These are phyloP conservation scores for Camelus dromedarius DNA, from an alignment of 2,113 vertebrate genomes.

Conservation along the genomic window DNA sequence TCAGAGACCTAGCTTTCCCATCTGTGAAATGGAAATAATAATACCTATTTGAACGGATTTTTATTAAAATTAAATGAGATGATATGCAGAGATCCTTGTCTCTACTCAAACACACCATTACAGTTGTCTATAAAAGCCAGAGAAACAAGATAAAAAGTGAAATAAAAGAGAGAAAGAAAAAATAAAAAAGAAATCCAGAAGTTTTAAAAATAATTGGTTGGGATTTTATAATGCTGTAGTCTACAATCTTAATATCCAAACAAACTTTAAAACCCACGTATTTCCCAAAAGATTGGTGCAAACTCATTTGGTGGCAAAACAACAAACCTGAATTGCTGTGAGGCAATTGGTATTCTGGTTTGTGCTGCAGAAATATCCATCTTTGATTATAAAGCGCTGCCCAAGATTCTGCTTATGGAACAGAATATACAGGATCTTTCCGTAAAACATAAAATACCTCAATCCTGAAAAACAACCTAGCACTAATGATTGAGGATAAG, in stretches of 20 bases:
- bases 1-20: not conserved
- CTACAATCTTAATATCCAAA: not conserved
- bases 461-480: not conserved
- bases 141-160: not conserved
- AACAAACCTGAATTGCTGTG: not conserved
- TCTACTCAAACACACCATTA: not conserved
- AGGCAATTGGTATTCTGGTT: not conserved
- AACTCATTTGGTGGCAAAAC: not conserved
- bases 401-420: not conserved
- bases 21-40: not conserved
- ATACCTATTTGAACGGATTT: not conserved
- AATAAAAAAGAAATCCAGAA: not conserved
- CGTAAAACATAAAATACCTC: not conserved
- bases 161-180: not conserved
- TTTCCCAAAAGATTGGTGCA: not conserved
- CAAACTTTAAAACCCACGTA: not conserved
- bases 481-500: not conserved
- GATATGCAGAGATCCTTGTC: not conserved
- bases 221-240: not conserved
- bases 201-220: not conserved
- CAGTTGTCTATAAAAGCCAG: not conserved
- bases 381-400: not conserved
- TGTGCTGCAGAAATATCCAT: not conserved
- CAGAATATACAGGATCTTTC: not conserved
- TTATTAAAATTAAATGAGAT: slow-evolving; percentile 19